A percentile compares a stretch with the other conserved stretches of the same genome.
phyloP scores from a whole-genome alignment of 1,140 invertebrate species.

The Drosophila arizonae region DNA sequence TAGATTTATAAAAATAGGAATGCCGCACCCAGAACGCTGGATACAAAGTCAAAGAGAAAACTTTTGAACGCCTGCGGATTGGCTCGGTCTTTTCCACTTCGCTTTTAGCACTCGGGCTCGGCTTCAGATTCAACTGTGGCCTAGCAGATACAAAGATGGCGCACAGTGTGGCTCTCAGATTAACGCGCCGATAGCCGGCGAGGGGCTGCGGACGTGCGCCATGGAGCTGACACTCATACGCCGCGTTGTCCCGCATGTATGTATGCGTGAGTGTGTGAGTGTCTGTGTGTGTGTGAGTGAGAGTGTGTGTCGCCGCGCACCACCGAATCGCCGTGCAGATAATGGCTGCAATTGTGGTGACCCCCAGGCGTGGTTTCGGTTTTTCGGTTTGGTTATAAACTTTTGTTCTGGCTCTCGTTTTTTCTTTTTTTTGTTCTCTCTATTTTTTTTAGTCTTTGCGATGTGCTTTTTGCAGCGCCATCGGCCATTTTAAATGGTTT shows the following conservation, averaged over 20 bases:
- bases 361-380: slow-evolving; percentile 76
- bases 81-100: slow-evolving; percentile 13
- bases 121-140: slow-evolving; percentile 25
- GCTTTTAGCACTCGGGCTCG: slow-evolving; percentile 18
- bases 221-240: slow-evolving; percentile 69
- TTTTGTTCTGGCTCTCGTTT: slow-evolving; percentile 65
- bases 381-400: slow-evolving; percentile 78
- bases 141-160: slow-evolving; percentile 66
- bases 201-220: slow-evolving; percentile 44
- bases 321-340: slow-evolving; percentile 69
- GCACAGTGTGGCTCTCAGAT: slow-evolving; percentile 58
- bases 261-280: background rate
- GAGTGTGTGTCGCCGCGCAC: slow-evolving; percentile 43
- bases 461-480: slow-evolving; percentile 58
- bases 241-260: slow-evolving; percentile 42
- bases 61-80: slow-evolving; percentile 54
- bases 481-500: slow-evolving; percentile 79
- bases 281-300: slow-evolving; percentile 3
- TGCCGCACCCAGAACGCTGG: slow-evolving; percentile 24
- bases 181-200: slow-evolving; percentile 74
- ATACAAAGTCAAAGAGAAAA: slow-evolving; percentile 64
- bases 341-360: slow-evolving; percentile 80
- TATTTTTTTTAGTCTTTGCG: slow-evolving; percentile 20
- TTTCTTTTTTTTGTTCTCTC: slow-evolving; percentile 20
- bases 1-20: slow-evolving; percentile 79